Evolutionary conservation across 1,140 invertebrate genomes (phyloP).

Genomic region (Meloidogyne floridensis): DNA sequence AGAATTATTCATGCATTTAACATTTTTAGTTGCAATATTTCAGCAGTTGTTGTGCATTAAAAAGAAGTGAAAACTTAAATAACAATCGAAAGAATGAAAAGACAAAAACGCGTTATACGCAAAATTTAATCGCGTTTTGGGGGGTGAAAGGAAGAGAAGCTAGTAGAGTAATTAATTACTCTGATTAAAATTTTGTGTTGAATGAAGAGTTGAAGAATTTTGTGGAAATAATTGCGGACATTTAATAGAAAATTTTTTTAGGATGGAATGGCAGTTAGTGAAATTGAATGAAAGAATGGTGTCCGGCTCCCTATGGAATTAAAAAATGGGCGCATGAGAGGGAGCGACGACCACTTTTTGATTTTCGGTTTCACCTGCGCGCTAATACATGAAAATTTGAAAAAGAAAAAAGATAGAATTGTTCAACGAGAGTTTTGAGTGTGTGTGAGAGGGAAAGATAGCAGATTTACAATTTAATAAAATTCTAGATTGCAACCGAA

Average conservation of each 20-base stretch:
- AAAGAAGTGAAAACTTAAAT: too few relatives aligned
- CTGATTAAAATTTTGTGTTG: neutral
- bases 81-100: too few relatives aligned
- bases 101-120: too few relatives aligned
- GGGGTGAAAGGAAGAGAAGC: too few relatives aligned
- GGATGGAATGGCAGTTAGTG: neutral
- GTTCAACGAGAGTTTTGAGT: neutral
- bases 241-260: neutral
- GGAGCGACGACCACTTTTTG: slow-evolving; percentile 1
- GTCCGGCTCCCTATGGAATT: neutral
- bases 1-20: too few relatives aligned
- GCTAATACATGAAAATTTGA: neutral
- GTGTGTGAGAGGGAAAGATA: neutral
- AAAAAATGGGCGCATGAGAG: neutral
- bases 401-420: neutral
- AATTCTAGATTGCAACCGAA: neutral
- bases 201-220: neutral
- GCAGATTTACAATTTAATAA: neutral
- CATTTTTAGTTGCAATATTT: too few relatives aligned
- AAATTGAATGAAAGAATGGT: neutral
- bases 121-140: too few relatives aligned
- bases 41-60: too few relatives aligned
- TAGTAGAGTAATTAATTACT: neutral
- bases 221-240: too few relatives aligned
- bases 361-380: neutral